Conservation (phyloP, 1,140 invertebrate genomes). For the Trachymyrmex septentrionalis region DNA sequence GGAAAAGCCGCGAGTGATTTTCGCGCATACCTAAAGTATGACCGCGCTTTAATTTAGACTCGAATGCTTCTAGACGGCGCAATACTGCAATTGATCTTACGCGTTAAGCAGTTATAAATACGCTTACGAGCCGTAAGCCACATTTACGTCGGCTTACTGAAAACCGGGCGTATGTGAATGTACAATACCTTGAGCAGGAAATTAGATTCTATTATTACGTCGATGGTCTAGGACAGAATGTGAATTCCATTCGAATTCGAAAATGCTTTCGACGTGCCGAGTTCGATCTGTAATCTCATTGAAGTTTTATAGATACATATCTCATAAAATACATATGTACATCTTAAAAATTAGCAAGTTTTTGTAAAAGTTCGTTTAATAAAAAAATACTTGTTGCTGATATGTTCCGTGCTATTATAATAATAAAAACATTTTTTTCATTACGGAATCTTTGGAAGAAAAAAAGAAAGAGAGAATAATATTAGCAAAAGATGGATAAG, state of each 20-base stretch:
- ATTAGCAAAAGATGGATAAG: background rate
- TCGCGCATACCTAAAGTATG: constrained; percentile 47
- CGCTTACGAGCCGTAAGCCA: constrained; percentile 26
- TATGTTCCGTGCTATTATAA: background rate
- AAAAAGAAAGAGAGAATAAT: background rate
- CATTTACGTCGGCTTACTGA: constrained; percentile 34
- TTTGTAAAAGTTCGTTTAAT: background rate
- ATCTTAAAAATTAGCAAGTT: background rate
- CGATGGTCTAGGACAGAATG: constrained; percentile 58
- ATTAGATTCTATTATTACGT: constrained; percentile 65
- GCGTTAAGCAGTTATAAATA: constrained; percentile 62
- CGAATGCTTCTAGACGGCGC: constrained; percentile 27
- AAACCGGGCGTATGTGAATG: constrained; percentile 8
- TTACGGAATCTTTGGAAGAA: background rate
- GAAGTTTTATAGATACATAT: background rate
- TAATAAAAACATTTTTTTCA: background rate
- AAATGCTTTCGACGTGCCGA: background rate
- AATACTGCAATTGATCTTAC: constrained; percentile 52
- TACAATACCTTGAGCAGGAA: constrained; percentile 60
- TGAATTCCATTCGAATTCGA: constrained; percentile 5
- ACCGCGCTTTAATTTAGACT: constrained; percentile 41
- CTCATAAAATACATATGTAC: background rate
- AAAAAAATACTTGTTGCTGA: background rate
- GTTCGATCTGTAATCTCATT: background rate
- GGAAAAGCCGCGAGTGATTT: constrained; percentile 31